phyloP scores from a whole-genome alignment of 2,888 invertebrate species.

The Mesorhabditis sp. region DNA sequence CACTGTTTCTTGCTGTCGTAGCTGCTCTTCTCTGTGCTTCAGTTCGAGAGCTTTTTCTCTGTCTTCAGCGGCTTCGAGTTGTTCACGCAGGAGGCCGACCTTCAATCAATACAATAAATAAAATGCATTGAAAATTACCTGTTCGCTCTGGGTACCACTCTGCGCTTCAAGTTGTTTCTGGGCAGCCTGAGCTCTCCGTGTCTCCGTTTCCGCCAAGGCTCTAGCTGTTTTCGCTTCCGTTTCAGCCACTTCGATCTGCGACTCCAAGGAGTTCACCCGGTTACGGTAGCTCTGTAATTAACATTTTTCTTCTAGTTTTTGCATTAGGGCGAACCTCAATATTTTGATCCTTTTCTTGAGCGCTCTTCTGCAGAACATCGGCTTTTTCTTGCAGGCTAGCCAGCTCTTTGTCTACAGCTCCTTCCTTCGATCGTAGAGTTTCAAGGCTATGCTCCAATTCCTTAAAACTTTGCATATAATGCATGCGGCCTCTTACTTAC shows the following conservation, averaged over 20 bases:
- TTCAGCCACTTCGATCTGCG: not conserved
- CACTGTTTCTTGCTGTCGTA: not conserved
- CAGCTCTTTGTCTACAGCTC: not conserved
- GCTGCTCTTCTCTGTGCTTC: not conserved
- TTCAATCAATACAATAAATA: not conserved
- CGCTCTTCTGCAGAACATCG: not conserved
- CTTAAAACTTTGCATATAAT: not conserved
- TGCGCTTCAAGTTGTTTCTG: slow-evolving; percentile 3
- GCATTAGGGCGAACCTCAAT: not conserved
- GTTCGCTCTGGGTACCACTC: not conserved
- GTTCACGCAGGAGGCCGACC: not conserved
- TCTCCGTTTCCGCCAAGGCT: slow-evolving; percentile 2
- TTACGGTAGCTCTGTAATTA: not conserved
- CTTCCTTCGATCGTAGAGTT: not conserved
- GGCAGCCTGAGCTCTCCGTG: not conserved
- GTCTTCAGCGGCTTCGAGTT: not conserved
- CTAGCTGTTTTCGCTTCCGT: not conserved
- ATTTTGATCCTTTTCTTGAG: not conserved
- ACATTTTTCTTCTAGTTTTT: not conserved
- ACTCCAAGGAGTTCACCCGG: slow-evolving; percentile 1
- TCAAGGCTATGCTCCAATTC: not conserved
- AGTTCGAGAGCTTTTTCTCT: not conserved
- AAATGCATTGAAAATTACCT: not conserved
- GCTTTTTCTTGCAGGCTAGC: not conserved
- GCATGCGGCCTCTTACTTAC: not conserved